Percentiles rank a stretch among this genome's conserved stretches.
Conservation (phyloP, 2,113 vertebrate species). For the Fulmarus glacialis region DNA sequence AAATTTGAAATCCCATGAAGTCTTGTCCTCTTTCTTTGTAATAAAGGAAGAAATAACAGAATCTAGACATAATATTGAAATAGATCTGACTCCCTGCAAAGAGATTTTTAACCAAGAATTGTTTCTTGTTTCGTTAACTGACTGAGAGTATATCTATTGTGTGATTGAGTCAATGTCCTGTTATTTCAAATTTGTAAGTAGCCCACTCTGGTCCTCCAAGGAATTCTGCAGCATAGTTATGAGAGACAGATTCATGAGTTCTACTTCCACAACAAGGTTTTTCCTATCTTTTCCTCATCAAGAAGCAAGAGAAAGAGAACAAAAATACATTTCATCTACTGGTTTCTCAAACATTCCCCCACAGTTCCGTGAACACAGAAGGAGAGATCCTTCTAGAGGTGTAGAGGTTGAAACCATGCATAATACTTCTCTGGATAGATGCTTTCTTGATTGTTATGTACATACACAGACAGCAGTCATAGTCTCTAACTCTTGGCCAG, state of each 20-base stretch:
- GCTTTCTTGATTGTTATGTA: neutral
- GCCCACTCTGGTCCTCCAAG: neutral
- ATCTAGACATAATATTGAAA: neutral
- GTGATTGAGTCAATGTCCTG: neutral
- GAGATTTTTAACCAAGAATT: neutral
- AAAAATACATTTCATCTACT: neutral
- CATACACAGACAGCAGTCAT: neutral
- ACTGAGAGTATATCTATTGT: neutral
- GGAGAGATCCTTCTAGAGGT: neutral
- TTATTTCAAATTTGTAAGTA: neutral
- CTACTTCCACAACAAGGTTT: neutral
- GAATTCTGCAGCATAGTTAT: neutral
- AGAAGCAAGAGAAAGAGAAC: neutral
- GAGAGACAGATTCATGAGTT: neutral
- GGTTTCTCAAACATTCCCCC: neutral
- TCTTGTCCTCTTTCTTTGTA: neutral
- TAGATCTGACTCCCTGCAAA: neutral
- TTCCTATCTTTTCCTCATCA: neutral
- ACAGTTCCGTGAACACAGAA: neutral
- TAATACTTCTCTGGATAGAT: neutral
- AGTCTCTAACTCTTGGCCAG: neutral
- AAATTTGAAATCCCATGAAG: neutral
- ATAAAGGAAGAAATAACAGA: neutral
- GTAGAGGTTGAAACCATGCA: neutral
- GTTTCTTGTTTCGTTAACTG: neutral